These are phyloP conservation scores for Alectura lathami DNA, from an alignment of 2,113 vertebrate genomes.

Conservation along the genomic window DNA sequence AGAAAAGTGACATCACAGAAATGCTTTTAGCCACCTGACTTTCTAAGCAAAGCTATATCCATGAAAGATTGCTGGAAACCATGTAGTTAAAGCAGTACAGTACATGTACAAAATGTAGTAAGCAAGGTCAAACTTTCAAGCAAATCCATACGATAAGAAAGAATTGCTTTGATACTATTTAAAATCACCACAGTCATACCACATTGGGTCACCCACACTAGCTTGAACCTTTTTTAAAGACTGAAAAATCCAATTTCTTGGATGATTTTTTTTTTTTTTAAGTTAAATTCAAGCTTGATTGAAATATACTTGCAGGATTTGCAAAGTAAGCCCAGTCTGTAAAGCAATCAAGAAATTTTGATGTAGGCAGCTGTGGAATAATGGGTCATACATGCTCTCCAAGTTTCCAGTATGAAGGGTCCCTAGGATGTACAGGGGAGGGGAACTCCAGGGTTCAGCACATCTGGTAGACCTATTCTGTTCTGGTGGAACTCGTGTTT, in stretches of 20 bases:
- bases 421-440: neutral
- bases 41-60: neutral
- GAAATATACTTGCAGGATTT: slow-evolving; percentile 56
- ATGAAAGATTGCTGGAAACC: slow-evolving; percentile 22
- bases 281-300: slow-evolving; percentile 63
- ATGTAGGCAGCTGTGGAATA: neutral
- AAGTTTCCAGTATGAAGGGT: neutral
- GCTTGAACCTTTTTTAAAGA: slow-evolving; percentile 52
- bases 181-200: slow-evolving; percentile 30
- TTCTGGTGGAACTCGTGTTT: neutral
- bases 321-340: slow-evolving; percentile 54
- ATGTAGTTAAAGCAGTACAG: slow-evolving; percentile 6
- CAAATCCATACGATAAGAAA: slow-evolving; percentile 37
- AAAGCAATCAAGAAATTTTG: slow-evolving; percentile 52
- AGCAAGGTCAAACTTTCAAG: slow-evolving; percentile 54
- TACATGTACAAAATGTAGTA: neutral
- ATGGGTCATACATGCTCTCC: neutral
- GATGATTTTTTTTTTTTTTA: slow-evolving; percentile 71
- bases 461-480: neutral
- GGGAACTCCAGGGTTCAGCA: neutral
- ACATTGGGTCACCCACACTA: slow-evolving; percentile 43
- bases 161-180: slow-evolving; percentile 57
- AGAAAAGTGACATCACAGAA: slow-evolving; percentile 1
- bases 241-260: slow-evolving; percentile 69
- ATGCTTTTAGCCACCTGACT: slow-evolving; percentile 15